phyloP scores from a whole-genome alignment of 2,113 vertebrate genomes.

The Empidonax alnorum region DNA sequence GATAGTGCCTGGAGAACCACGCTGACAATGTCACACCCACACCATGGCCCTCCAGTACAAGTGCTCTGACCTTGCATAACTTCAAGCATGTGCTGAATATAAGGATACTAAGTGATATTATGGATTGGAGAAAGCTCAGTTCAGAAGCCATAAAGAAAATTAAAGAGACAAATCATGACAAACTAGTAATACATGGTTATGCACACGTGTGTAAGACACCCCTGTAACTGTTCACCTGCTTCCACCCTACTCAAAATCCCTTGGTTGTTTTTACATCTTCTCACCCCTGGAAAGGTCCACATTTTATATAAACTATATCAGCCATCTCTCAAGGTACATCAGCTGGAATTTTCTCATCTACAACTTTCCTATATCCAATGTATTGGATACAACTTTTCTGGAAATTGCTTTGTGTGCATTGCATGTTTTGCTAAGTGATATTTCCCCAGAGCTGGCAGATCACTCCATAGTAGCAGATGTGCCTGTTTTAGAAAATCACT shows the following conservation, averaged over 20 bases:
- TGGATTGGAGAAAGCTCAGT: background rate
- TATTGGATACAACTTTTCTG: slow-evolving; percentile 56
- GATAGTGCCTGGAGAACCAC: accelerated
- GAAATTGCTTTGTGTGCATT: slow-evolving; percentile 62
- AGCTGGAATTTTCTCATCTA: slow-evolving; percentile 6
- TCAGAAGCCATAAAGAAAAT: background rate
- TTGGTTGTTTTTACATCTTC: background rate
- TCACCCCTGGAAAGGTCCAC: background rate
- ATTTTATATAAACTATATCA: background rate
- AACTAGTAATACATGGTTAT: accelerated
- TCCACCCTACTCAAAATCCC: background rate
- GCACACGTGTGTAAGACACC: background rate
- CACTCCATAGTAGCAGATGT: slow-evolving; percentile 65
- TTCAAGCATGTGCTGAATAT: background rate
- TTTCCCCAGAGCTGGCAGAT: slow-evolving; percentile 71
- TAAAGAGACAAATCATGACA: background rate
- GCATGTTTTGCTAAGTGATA: slow-evolving; percentile 66
- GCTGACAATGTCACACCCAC: background rate
- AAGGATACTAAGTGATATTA: background rate
- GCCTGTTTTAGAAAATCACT: slow-evolving; percentile 66
- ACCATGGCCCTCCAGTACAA: accelerated
- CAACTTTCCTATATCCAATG: background rate
- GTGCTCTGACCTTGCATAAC: accelerated
- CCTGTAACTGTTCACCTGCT: background rate
- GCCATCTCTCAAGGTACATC: background rate